phyloP scores from a whole-genome alignment of 2,113 vertebrate genomes.

The Pedetes capensis region DNA sequence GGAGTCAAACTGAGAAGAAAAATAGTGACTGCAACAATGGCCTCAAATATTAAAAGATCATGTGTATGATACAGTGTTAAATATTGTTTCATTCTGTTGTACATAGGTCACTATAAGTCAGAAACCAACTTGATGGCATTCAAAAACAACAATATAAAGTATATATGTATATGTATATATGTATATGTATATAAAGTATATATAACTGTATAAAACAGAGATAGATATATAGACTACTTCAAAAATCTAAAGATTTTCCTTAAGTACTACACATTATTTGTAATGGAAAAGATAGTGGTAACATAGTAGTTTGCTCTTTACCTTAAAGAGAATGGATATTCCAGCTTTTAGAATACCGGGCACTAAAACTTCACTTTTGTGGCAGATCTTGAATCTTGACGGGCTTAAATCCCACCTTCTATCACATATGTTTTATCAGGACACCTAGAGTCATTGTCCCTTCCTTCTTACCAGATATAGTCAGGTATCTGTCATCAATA shows the following conservation, averaged over 20 bases:
- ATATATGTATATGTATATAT: neutral
- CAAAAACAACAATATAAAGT: too few relatives aligned
- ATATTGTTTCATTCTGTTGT: too few relatives aligned
- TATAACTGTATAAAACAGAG: too few relatives aligned
- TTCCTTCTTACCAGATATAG: neutral
- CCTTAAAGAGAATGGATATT: neutral
- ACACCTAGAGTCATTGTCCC: neutral
- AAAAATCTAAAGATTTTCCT: neutral
- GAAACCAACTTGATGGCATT: too few relatives aligned
- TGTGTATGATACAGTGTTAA: too few relatives aligned
- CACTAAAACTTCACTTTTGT: neutral
- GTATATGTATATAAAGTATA: neutral
- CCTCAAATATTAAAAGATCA: too few relatives aligned
- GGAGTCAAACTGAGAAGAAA: too few relatives aligned
- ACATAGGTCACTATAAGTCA: too few relatives aligned
- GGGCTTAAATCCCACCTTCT: neutral
- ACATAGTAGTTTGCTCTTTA: neutral
- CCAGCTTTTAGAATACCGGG: neutral
- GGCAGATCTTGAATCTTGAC: neutral
- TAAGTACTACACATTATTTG: neutral
- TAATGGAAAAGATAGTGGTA: neutral
- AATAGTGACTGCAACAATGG: too few relatives aligned
- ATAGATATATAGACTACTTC: neutral
- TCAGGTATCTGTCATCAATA: neutral
- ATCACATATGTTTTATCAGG: neutral